Base-by-base conservation (phyloP, 53 echinoderm and acorn worm species). In the Astropecten irregularis region DNA sequence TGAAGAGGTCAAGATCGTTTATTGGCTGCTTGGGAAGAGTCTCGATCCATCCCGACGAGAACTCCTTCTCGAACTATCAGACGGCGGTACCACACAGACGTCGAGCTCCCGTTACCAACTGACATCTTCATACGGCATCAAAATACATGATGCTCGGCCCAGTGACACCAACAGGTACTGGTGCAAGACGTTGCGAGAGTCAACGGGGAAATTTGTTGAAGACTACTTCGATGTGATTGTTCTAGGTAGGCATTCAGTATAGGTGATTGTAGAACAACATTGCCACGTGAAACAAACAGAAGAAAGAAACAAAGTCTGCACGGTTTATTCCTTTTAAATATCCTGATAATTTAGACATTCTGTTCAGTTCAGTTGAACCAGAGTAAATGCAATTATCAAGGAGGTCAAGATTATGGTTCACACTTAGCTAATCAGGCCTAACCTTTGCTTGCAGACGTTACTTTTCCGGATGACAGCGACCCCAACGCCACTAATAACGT, bases 161-260 rank as follows among this genome's bases (percentile, higher is more conserved):
- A 53, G 31, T 31, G 71, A 71, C 50, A 33, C 71, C 21, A 52
- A 71, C 21, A 30, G 71, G 34, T 71, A 71, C 32, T 71, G 71
- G 71, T 71, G 71, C 23, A 71, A 52, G n/a, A 49, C 35, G 0
- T 23, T 31, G 31, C 16, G 33, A 11, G 20, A 21, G 22, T 22
- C 53, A 1, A 1, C 49, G 15, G 26, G 8, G 0, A 3, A 18
- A 18, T 70, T 30, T 28, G 71, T 71, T 9, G 71, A 71, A 9
- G 71, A 71, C 33, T 71, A 49, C 25, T 20, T 52, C 16, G 71
- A 71, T 71, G 33, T 32, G 8, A 52, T 34, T 14, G 71, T 71
- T 4, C 11, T 71, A 22, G 71, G 71, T 71, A 52, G 51, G 49
- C 0, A 19, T 4, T 9, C 4, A 22, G 3, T 4, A 22, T 16